Percentiles rank a stretch among this genome's conserved stretches.
phyloP scores from a whole-genome alignment of 1,140 invertebrate genomes.

The Odontomachus brunneus region DNA sequence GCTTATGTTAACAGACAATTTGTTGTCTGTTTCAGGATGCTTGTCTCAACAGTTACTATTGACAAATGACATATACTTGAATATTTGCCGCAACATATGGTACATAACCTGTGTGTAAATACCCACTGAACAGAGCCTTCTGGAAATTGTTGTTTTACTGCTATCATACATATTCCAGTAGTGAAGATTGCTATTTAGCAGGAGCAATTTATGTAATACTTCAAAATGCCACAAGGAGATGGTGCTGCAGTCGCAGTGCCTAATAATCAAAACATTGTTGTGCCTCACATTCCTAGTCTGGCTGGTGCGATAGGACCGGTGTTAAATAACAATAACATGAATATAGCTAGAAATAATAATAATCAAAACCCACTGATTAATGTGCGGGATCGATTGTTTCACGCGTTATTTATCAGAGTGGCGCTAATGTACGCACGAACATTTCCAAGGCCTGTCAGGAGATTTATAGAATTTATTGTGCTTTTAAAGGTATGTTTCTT shows the following conservation, averaged over 20 bases:
- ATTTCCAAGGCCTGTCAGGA: conserved; percentile 93
- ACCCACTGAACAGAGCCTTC: background rate
- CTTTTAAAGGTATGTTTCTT: conserved; percentile 93
- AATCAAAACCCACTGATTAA: conserved; percentile 91
- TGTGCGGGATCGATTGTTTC: conserved; percentile 97
- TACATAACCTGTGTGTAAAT: conserved; percentile 28
- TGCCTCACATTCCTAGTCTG: conserved; percentile 79
- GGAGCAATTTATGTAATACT: conserved; percentile 57
- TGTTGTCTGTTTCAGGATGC: conserved; percentile 59
- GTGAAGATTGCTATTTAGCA: conserved; percentile 1
- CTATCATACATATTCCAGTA: no score
- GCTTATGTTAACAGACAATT: background rate
- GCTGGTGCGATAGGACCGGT: conserved; percentile 77
- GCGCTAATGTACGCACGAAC: conserved; percentile 95
- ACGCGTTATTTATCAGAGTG: conserved; percentile 96
- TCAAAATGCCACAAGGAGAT: conserved; percentile 79
- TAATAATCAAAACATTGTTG: conserved; percentile 79
- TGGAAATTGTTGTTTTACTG: background rate
- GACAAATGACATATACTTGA: conserved; percentile 42
- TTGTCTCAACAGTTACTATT: conserved; percentile 26
- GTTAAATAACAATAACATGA: conserved; percentile 77
- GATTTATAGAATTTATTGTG: conserved; percentile 96
- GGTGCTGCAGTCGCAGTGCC: conserved; percentile 71
- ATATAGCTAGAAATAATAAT: conserved; percentile 77
- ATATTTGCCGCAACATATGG: conserved; percentile 25